Percentiles rank a stretch among this genome's conserved stretches.
phyloP scores from a whole-genome alignment of 2,113 vertebrate species.

The Pygoscelis adeliae region DNA sequence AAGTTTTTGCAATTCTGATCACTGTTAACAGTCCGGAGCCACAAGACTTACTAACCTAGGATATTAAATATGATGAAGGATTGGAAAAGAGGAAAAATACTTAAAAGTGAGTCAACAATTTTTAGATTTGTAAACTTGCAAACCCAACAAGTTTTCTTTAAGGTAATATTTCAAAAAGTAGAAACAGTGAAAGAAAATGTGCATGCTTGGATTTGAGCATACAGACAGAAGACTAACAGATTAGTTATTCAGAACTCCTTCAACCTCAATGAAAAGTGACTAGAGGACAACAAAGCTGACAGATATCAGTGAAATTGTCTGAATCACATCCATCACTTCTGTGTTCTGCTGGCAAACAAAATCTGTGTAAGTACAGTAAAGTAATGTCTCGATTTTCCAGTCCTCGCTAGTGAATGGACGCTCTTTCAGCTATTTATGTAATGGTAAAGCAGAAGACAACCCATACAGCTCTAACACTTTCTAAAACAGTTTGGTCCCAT shows the following conservation, averaged over 20 bases:
- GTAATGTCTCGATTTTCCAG: background rate
- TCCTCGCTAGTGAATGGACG: fast-evolving
- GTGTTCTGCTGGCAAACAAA: background rate
- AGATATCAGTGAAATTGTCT: background rate
- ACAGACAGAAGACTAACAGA: background rate
- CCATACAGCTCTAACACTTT: background rate
- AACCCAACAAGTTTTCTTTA: background rate
- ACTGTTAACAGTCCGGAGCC: background rate
- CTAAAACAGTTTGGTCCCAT: background rate
- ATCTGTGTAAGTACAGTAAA: background rate
- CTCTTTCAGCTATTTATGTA: background rate
- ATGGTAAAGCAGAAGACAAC: background rate
- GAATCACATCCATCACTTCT: background rate
- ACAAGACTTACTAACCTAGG: background rate
- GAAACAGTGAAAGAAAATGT: background rate
- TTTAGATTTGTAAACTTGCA: background rate
- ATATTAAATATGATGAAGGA: background rate
- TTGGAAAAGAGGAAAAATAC: background rate
- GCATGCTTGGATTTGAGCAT: background rate
- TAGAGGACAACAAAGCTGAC: background rate
- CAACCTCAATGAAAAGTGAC: background rate
- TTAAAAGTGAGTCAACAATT: background rate
- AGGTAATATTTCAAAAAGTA: background rate
- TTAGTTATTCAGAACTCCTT: background rate
- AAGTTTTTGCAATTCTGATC: background rate